Percentiles rank a stretch among this genome's conserved stretches.
Conservation (phyloP, 1,140 invertebrate genomes). For the Aphelenchoides avenae region DNA sequence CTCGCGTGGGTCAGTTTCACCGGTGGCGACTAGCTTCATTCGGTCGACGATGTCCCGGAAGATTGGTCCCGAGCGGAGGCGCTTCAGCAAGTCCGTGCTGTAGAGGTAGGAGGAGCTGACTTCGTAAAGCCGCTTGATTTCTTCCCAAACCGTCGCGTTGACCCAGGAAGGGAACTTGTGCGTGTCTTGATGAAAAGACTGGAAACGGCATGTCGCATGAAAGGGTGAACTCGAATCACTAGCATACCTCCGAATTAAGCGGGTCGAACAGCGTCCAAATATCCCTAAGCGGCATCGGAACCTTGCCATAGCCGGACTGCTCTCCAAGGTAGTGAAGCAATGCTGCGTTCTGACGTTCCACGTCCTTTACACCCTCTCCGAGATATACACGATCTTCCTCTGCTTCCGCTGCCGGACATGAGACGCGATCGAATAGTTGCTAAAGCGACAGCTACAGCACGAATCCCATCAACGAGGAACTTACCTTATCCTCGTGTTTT, state of each 20-base stretch:
- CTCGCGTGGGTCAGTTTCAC: constrained; percentile 19
- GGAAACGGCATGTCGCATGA: too few species aligned
- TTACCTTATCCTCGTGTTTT: constrained; percentile 33
- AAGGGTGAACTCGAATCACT: too few species aligned
- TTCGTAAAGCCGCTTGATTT: constrained; percentile 35
- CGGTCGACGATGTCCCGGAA: constrained; percentile 36
- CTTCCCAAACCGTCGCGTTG: constrained; percentile 23
- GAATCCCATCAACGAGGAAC: constrained; percentile 19
- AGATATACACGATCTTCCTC: constrained; percentile 35
- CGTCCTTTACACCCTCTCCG: constrained; percentile 16
- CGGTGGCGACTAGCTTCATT: constrained; percentile 21
- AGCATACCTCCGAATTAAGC: constrained; percentile 36
- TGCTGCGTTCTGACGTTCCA: constrained; percentile 34
- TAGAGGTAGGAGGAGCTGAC: constrained; percentile 33
- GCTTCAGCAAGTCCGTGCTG: constrained; percentile 21
- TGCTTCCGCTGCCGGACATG: constrained; percentile 22
- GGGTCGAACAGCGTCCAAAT: constrained; percentile 42
- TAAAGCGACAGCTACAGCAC: too few species aligned
- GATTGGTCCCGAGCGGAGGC: constrained; percentile 31
- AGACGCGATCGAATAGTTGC: constrained; percentile 24
- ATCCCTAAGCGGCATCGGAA: constrained; percentile 26
- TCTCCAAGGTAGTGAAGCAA: constrained; percentile 27
- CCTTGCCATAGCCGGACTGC: constrained; percentile 30
- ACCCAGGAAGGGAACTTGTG: constrained; percentile 37
- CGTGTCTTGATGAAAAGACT: constrained; percentile 19